Conservation (phyloP, 2,113 vertebrate genomes). For the Ceratotherium simum region DNA sequence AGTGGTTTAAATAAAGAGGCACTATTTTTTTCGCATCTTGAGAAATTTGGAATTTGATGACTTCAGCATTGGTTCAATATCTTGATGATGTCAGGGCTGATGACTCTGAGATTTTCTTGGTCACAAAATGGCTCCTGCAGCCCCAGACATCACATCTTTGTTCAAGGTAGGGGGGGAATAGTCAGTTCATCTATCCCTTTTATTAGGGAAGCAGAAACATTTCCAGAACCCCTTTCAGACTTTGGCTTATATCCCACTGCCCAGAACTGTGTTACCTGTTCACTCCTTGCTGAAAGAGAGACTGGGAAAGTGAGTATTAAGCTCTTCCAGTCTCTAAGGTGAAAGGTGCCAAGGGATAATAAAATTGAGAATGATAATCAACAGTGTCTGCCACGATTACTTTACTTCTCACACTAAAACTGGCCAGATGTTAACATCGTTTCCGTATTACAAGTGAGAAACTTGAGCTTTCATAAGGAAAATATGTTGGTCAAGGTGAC, state of each 20-base stretch:
- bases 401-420: neutral
- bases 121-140: neutral
- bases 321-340: neutral
- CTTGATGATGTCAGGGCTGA: neutral
- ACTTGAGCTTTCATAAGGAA: neutral
- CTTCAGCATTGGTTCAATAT: neutral
- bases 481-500: neutral
- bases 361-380: neutral
- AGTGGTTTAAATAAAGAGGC: neutral
- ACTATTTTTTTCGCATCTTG: neutral
- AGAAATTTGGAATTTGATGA: neutral
- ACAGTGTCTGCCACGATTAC: neutral
- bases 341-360: neutral
- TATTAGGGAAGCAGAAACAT: neutral
- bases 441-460: neutral
- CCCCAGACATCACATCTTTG: neutral
- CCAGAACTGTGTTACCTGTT: neutral
- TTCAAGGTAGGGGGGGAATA: neutral
- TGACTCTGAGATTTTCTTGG: neutral
- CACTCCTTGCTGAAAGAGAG: neutral
- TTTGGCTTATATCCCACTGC: neutral
- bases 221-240: neutral
- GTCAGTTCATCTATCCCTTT: neutral
- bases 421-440: neutral
- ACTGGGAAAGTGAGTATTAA: neutral